Evolutionary conservation across 2,888 invertebrate genomes (phyloP), one percentile per base, ranked within the genome.

Genomic region (Sialis lutaria): DNA sequence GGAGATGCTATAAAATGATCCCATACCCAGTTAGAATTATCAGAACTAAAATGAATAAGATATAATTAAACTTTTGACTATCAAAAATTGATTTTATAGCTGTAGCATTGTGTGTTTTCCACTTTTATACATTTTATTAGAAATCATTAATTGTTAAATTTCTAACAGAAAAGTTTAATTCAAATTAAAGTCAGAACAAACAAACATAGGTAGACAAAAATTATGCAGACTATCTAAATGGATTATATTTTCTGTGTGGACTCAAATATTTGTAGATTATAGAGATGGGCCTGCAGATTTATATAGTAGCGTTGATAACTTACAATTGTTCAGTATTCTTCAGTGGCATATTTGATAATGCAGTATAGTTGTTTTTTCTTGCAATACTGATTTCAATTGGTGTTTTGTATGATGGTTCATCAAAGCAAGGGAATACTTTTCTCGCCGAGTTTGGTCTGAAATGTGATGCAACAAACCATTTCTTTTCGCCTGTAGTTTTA

Each of bases 341-440:
- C 0, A 81, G 58, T 0, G 75, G 75, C 54, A 74, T 79, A 55
- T 83, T 84, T 47, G 82, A 78, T 7, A 79, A 58, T 0, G 77
- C 74, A 13, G 63, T 63, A 71, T 76, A 71, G 34, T 63, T 64
- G 44, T 67, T 68, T 0, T 77, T 77, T 6, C 81, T 67, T 0
- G 78, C 75, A 33, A 77, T 73, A 53, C 68, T 80, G 42, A 77
- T 60, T 35, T 74, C 70, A 55, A 82, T 81, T 1, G 79, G 77
- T 1, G 80, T 79, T 64, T 86, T 88, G 57, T 76, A 79, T 0
- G 72, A 74, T 0, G 86, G 84, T 56, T 85, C 83, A 58, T 87
- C 86, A 60, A 85, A 84, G 56, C 87, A 87, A 0, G 87, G 87
- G 59, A 88, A 87, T 53, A 85, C 68, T 13, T 73, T 70, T n/a